Evolutionary conservation across 2,113 vertebrate species (phyloP).

Genomic region (Etia nguti): DNA sequence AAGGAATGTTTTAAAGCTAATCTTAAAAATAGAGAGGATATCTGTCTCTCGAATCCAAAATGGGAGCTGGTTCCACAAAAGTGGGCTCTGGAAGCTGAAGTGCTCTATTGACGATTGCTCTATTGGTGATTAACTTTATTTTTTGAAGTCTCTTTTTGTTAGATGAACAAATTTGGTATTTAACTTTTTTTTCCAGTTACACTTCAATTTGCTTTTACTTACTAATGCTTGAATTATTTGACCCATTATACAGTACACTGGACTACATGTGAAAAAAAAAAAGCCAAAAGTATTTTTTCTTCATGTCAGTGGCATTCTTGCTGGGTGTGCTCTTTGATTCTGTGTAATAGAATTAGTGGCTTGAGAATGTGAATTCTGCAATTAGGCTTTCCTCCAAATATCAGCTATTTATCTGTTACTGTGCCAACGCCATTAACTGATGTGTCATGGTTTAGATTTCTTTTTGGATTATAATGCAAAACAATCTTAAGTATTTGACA

Average conservation of each 20-base stretch:
- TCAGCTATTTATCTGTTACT: neutral
- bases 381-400: neutral
- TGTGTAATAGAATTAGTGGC: neutral
- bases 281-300: neutral
- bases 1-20: neutral
- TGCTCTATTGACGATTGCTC: neutral
- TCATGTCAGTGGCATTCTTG: neutral
- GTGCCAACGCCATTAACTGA: slow-evolving; percentile 2
- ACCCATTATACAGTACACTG: neutral
- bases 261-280: neutral
- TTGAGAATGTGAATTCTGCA: neutral
- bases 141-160: neutral
- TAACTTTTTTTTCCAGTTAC: neutral
- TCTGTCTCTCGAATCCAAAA: neutral
- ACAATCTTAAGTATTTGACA: neutral
- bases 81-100: neutral
- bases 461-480: neutral
- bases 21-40: neutral
- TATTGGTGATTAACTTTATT: neutral
- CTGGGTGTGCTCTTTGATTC: neutral
- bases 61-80: neutral
- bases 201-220: neutral
- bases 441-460: neutral
- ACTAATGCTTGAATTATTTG: neutral
- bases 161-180: neutral